Evolutionary conservation across 1,140 invertebrate species (phyloP).

Genomic region (Drosophila nebulosa): DNA sequence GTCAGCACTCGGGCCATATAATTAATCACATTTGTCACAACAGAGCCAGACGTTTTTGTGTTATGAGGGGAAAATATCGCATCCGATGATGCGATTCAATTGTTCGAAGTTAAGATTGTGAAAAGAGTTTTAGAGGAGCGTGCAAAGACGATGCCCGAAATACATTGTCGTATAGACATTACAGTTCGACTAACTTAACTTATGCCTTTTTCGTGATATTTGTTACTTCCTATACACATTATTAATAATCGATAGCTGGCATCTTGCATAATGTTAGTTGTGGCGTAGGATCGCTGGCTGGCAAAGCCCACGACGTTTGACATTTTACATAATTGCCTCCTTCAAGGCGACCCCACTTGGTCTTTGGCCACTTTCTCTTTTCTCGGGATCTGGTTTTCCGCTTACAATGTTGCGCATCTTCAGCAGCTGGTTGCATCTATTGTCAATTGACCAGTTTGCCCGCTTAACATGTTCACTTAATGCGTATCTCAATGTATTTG

Average conservation of each 20-base stretch:
- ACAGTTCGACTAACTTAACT: background rate
- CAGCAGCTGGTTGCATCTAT: slow-evolving; percentile 7
- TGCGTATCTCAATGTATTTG: background rate
- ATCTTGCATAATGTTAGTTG: slow-evolving; percentile 3
- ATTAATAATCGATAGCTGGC: slow-evolving; percentile 3
- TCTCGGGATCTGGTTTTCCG: slow-evolving; percentile 20
- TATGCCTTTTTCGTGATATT: background rate
- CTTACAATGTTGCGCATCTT: slow-evolving; percentile 40
- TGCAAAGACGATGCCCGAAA: background rate
- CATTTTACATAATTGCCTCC: slow-evolving; percentile 46
- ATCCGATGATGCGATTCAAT: background rate
- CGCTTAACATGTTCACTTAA: slow-evolving; percentile 28
- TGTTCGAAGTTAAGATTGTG: slow-evolving; percentile 6
- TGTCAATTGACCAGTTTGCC: slow-evolving; percentile 40
- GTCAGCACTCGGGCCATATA: background rate
- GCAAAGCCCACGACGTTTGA: slow-evolving; percentile 41
- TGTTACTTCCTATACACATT: background rate
- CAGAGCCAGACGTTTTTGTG: background rate
- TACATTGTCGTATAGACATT: background rate
- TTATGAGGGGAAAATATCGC: background rate
- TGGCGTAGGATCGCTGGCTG: slow-evolving; percentile 3
- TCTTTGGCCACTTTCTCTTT: slow-evolving; percentile 51
- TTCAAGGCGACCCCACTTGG: slow-evolving; percentile 12
- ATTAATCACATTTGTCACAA: slow-evolving; percentile 26
- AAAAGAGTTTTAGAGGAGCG: background rate